phyloP scores from a whole-genome alignment of 2,113 vertebrate species.

The Atractosteus spatula region DNA sequence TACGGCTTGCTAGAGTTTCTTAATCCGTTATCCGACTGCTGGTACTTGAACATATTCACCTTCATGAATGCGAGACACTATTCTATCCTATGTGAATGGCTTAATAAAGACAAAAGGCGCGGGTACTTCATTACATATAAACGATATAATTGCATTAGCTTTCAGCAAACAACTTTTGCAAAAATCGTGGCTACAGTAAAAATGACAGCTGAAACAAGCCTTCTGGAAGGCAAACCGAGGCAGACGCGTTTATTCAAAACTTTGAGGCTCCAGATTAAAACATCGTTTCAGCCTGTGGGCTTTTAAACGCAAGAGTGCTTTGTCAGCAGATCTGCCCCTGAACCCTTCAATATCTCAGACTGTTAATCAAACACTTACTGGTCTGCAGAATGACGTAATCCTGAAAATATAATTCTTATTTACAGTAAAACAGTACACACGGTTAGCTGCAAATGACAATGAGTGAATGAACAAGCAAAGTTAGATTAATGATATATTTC shows the following conservation, averaged over 20 bases:
- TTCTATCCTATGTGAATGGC: too few relatives aligned
- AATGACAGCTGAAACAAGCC: neutral
- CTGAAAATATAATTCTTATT: conserved; percentile 32
- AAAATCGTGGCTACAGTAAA: neutral
- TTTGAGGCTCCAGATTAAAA: conserved; percentile 41
- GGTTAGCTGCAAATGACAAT: too few relatives aligned
- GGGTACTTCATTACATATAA: too few relatives aligned
- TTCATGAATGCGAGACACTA: too few relatives aligned
- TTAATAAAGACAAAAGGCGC: too few relatives aligned
- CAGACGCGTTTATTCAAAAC: conserved; percentile 9
- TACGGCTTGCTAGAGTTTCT: too few relatives aligned
- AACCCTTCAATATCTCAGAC: conserved; percentile 69
- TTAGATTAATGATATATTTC: too few relatives aligned
- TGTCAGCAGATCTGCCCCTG: conserved; percentile 69
- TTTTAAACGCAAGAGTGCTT: conserved; percentile 55
- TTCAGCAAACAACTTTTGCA: neutral
- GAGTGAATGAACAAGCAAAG: too few relatives aligned
- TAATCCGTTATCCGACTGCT: too few relatives aligned
- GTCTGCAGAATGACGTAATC: conserved; percentile 94
- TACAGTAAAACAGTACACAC: conserved; percentile 18
- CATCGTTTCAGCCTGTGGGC: conserved; percentile 37
- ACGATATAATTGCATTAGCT: too few relatives aligned
- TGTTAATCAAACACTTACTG: conserved; percentile 81
- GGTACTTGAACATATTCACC: too few relatives aligned
- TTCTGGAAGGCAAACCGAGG: too few relatives aligned